Base-by-base conservation (phyloP, 2,888 invertebrate genomes). In the Flexamia atlantica region DNA sequence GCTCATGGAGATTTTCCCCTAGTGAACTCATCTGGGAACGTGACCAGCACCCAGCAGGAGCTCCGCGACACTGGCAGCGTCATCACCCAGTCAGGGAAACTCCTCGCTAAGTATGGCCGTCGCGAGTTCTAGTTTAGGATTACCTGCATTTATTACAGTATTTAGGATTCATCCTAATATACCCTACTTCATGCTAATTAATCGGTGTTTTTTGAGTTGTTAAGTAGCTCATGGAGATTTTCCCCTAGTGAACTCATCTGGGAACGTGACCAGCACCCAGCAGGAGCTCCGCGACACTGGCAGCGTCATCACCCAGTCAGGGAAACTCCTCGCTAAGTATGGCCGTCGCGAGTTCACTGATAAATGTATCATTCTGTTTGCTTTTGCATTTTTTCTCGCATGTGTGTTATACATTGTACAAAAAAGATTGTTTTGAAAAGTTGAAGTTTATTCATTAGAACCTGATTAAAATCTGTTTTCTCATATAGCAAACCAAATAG, bases 341-440 rank as follows among this genome's bases (percentile, higher is more conserved):
- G 97, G 97, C 2, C 92, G 98, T 82, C 92, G 99, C 50, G 99
- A 99, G 91, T 95, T 97, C 86, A 99, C 99, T 0, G 99, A 99
- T 89, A 98, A 98, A 92, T 93, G 98, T 84, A 92, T 99, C 10
- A 93, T 97, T 89, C 94, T 95, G 87, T 94, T 98, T 89, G 97
- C 97, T 84, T 96, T 98, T 90, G 92, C 94, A 4, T 96, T 98
- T 91, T 98, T 98, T 90, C 91, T 97, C 87, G 96, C 96, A 17
- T 97, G 97, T 87, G 97, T 98, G 70, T 91, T 98, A 88, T 99
- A 99, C 89, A 97, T 99, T 88, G 93, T 99, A 76, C 97, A 97
- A 89, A 98, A 97, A 90, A 92, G 99, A 88, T 90, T 97, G 86
- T 97, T 97, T 91, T 96, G 90, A 92, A 40, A 64, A 36, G 5